These are phyloP conservation scores for Polyergus mexicanus DNA, from an alignment of 1,140 invertebrate species.

Conservation along the genomic window DNA sequence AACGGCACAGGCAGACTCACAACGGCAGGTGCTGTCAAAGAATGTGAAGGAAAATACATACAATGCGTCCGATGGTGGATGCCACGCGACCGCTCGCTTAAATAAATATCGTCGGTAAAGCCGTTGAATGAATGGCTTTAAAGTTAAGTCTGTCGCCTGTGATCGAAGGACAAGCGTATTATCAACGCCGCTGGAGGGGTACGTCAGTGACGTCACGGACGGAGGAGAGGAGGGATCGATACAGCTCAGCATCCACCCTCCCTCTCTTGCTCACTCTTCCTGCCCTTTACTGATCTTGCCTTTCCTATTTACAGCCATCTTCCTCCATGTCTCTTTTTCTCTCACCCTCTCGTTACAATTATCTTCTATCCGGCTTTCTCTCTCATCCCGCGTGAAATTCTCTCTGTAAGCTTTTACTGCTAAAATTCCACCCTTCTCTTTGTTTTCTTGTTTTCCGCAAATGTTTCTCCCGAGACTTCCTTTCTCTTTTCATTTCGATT, in stretches of 20 bases:
- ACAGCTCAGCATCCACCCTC: slow-evolving; percentile 79
- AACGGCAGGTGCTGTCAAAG: neutral
- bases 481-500: neutral
- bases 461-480: neutral
- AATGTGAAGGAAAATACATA: slow-evolving; percentile 40
- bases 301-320: slow-evolving; percentile 8
- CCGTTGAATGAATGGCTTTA: slow-evolving; percentile 75
- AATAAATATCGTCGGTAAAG: slow-evolving; percentile 46
- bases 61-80: neutral
- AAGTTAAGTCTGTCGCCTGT: slow-evolving; percentile 55
- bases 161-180: slow-evolving; percentile 75
- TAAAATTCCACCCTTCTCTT: neutral
- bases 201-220: slow-evolving; percentile 79
- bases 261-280: slow-evolving; percentile 35
- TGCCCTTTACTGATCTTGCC: slow-evolving; percentile 26
- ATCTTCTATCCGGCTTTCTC: slow-evolving; percentile 15
- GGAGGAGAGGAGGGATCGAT: slow-evolving; percentile 80
- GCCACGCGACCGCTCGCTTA: slow-evolving; percentile 19
- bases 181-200: slow-evolving; percentile 68
- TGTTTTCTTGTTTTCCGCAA: neutral
- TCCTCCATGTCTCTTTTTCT: neutral
- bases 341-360: slow-evolving; percentile 21
- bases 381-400: neutral
- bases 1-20: neutral
- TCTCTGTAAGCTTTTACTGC: slow-evolving; percentile 5